phyloP scores from a whole-genome alignment of 2,888 invertebrate species.

The Dimorphilus gyrociliatus region DNA sequence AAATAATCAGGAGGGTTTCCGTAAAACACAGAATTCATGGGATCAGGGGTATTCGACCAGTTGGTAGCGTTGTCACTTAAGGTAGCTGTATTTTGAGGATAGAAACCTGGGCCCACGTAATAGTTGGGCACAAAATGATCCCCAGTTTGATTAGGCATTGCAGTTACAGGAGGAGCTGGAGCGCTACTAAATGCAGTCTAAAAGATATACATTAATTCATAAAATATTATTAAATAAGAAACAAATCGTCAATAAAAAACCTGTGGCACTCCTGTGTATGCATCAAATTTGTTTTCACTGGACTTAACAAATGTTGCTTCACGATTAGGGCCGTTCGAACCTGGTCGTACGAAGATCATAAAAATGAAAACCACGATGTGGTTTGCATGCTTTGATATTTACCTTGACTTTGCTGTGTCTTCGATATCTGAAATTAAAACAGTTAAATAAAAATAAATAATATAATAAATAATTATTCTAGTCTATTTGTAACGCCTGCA shows the following conservation, averaged over 20 bases:
- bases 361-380: constrained; percentile 14
- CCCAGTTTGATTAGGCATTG: constrained; percentile 56
- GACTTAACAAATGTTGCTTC: not conserved
- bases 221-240: too few species aligned
- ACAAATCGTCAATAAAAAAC: too few species aligned
- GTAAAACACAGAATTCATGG: constrained; percentile 27
- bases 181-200: too few species aligned
- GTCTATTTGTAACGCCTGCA: too few species aligned
- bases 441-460: constrained; percentile 16
- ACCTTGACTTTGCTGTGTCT: constrained; percentile 33
- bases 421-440: constrained; percentile 20
- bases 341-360: not conserved
- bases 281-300: not conserved
- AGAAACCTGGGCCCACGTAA: too few species aligned
- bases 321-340: constrained; percentile 3
- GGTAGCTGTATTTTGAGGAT: too few species aligned
- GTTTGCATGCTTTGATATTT: constrained; percentile 4
- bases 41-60: constrained; percentile 21
- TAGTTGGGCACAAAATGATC: too few species aligned
- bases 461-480: too few species aligned
- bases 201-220: too few species aligned
- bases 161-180: too few species aligned
- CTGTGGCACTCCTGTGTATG: too few species aligned
- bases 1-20: too few species aligned
- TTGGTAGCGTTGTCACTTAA: constrained; percentile 31